Base-by-base conservation (phyloP, 2,888 invertebrate species). In the Meiosimyza decipiens region DNA sequence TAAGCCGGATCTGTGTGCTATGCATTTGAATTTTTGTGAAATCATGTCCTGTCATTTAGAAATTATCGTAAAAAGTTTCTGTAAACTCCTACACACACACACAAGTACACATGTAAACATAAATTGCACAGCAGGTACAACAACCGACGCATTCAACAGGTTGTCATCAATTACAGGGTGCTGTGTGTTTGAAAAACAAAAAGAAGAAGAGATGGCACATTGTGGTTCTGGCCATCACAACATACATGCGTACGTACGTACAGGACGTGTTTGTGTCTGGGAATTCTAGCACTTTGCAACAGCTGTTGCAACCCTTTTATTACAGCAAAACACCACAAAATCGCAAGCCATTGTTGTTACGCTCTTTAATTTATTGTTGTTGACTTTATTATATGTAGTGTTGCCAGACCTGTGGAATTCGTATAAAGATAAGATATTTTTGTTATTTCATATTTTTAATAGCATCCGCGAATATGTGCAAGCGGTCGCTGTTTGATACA, bases 111-210 rank as follows among this genome's bases (percentile, higher is more conserved):
- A 40, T 40, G 40, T 40, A 9, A 40, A 6, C 9, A 40, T 6
- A 40, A 40, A 9, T 40, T 40, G 9, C 40, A 40, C 40, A 9
- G 40, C 9, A 40, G 40, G 9, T 9, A 9, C 40, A 40, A 40
- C 40, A 40, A 40, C 60, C n/a, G 9, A 16, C 47, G 40, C 40
- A 62, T 47, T 33, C 60, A 62, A 62, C 60, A 62, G 40, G 60
- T 62, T 62, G 40, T n/a, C 60, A 40, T 47, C n/a, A 62, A 62
- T 33, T 33, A 62, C 60, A 62, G 47, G 47, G 60, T 47, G 47
- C n/a, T 62, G 40, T n/a, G 11, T 62, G n/a, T 16, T 16, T 28
- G 40, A 40, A 40, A 40, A 40, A 40, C 40, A 40, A 40, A 40
- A 40, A 40, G 40, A 40, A 40, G 40, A 40, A 40, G 40, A 40